Conservation (phyloP, 37 sponge, comb jelly and placozoan species). For the Agelas oroides region DNA sequence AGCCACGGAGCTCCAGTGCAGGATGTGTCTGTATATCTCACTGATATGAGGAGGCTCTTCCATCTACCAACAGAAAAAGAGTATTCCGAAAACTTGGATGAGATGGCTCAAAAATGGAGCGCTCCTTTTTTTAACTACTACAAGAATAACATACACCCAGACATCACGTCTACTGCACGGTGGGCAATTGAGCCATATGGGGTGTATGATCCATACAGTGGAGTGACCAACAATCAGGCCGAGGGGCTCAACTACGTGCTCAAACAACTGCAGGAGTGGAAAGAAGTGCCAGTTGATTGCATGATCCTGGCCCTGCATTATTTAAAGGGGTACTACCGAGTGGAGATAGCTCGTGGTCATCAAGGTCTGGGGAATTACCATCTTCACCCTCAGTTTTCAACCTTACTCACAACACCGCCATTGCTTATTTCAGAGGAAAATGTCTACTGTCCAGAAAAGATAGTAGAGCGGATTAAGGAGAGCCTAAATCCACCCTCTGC, state of each 20-base stretch:
- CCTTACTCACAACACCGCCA: background rate
- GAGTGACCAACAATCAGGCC: too few species aligned
- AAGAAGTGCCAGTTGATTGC: conserved; percentile 44
- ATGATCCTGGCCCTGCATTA: too few species aligned
- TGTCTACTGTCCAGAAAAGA: too few species aligned
- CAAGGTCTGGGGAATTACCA: conserved; percentile 23
- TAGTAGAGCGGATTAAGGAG: too few species aligned
- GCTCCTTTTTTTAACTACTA: conserved; percentile 44
- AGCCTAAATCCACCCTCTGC: too few species aligned
- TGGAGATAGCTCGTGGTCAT: too few species aligned
- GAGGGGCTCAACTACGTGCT: too few species aligned
- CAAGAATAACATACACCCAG: conserved; percentile 36
- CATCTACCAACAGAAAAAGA: conserved; percentile 34
- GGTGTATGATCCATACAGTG: too few species aligned
- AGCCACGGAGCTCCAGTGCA: background rate
- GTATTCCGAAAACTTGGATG: too few species aligned
- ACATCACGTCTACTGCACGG: conserved; percentile 35
- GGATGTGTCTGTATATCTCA: conserved; percentile 28
- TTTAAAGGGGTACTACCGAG: too few species aligned
- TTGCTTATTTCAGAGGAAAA: conserved; percentile 13
- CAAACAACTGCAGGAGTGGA: conserved; percentile 45
- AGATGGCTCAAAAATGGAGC: too few species aligned
- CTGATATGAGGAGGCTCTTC: conserved; percentile 39
- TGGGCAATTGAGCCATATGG: too few species aligned
- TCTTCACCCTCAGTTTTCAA: conserved; percentile 32